phyloP scores from a whole-genome alignment of 2,113 vertebrate genomes.

The Climacteris rufus region DNA sequence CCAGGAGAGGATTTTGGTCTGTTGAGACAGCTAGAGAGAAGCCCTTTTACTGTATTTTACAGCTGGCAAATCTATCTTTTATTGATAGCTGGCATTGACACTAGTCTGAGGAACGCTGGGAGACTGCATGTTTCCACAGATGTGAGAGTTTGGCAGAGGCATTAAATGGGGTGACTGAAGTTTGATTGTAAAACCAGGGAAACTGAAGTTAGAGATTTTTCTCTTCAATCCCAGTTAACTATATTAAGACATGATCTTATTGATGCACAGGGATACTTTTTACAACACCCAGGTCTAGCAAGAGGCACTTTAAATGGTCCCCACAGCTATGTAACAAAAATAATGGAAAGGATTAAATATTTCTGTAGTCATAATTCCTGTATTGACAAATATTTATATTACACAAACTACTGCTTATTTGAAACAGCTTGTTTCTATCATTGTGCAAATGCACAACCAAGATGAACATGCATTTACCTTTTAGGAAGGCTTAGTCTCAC shows the following conservation, averaged over 20 bases:
- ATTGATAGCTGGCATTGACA: not conserved
- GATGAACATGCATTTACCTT: not conserved
- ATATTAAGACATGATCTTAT: not conserved
- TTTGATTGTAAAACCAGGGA: not conserved
- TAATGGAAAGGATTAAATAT: not conserved
- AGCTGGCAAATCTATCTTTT: constrained; percentile 33
- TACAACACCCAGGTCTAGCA: not conserved
- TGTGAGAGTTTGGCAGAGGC: not conserved
- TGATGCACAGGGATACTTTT: not conserved
- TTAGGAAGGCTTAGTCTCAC: not conserved
- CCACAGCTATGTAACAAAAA: not conserved
- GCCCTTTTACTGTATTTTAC: constrained; percentile 27
- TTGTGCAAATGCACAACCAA: not conserved
- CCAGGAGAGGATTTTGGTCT: constrained; percentile 54
- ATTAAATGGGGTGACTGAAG: not conserved
- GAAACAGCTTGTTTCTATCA: not conserved
- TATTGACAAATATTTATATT: not conserved
- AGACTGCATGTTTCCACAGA: not conserved
- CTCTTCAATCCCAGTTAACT: not conserved
- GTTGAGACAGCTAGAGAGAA: constrained; percentile 14
- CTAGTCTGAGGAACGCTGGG: not conserved
- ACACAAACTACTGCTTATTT: not conserved
- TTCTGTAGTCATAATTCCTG: not conserved
- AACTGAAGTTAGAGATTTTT: not conserved
- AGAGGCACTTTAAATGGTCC: not conserved